Evolutionary conservation across 1,140 invertebrate species (phyloP).

Genomic region (Drosophila littoralis): DNA sequence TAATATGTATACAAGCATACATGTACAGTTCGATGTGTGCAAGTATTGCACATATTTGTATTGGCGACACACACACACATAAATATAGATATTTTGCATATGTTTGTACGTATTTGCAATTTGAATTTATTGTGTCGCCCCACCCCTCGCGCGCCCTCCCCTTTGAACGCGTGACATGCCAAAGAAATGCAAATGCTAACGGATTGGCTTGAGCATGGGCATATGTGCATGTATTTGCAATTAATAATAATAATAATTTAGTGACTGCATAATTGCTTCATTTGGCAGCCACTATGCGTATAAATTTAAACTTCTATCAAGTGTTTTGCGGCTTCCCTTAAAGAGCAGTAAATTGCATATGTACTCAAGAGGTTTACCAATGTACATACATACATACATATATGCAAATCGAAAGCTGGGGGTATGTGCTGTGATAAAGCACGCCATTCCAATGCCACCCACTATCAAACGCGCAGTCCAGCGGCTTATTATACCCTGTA

Average conservation of each 20-base stretch:
- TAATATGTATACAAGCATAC: neutral
- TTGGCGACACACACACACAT: constrained; percentile 37
- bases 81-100: constrained; percentile 25
- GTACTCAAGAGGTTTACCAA: neutral
- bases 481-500: constrained; percentile 11
- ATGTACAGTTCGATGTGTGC: neutral
- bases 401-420: constrained; percentile 21
- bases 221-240: constrained; percentile 30
- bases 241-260: neutral
- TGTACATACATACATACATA: neutral
- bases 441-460: constrained; percentile 11
- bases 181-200: constrained; percentile 57
- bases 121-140: constrained; percentile 26
- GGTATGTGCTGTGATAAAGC: constrained; percentile 41
- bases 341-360: neutral
- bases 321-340: neutral
- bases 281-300: no score
- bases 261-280: no score
- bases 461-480: neutral
- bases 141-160: constrained; percentile 1
- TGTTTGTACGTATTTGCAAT: constrained; percentile 27
- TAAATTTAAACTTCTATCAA: no score
- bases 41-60: constrained; percentile 26
- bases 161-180: constrained; percentile 66
- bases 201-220: constrained; percentile 21